phyloP scores from a whole-genome alignment of 2,113 vertebrate species.

The Onychostoma macrolepis region DNA sequence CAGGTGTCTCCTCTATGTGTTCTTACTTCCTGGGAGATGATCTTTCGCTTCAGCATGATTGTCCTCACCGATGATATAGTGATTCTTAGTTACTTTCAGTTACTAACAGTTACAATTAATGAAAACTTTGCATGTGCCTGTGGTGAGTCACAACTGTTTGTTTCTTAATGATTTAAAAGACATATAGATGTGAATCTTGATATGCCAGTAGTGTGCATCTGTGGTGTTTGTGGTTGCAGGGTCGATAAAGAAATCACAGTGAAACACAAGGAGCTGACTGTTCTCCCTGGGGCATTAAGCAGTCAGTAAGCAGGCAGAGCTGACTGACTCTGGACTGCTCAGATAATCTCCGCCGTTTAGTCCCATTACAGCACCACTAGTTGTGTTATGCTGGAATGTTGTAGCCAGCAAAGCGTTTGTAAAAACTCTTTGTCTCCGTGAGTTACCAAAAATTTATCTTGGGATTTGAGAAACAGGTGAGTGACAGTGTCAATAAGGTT shows the following conservation, averaged over 20 bases:
- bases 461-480: not conserved
- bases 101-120: not conserved
- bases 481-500: not conserved
- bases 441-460: not conserved
- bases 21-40: not conserved
- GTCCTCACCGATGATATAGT: not conserved
- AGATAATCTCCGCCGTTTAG: not conserved
- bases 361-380: not conserved
- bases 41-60: not conserved
- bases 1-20: not conserved
- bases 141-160: not conserved
- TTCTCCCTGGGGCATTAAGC: slow-evolving; percentile 29
- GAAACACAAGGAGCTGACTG: slow-evolving; percentile 45
- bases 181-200: slow-evolving; percentile 26
- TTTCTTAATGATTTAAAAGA: slow-evolving; percentile 2
- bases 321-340: slow-evolving; percentile 10
- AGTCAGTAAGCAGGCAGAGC: slow-evolving; percentile 21
- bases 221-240: slow-evolving; percentile 44
- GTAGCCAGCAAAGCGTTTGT: not conserved
- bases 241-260: slow-evolving; percentile 44
- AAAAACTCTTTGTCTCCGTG: not conserved
- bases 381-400: not conserved
- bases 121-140: not conserved
- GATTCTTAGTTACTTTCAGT: slow-evolving; percentile 5
- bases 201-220: slow-evolving; percentile 13